Evolutionary conservation across 2,888 invertebrate species (phyloP), one percentile per base, ranked within the genome.

Genomic region (Netelia fuscicornis): DNA sequence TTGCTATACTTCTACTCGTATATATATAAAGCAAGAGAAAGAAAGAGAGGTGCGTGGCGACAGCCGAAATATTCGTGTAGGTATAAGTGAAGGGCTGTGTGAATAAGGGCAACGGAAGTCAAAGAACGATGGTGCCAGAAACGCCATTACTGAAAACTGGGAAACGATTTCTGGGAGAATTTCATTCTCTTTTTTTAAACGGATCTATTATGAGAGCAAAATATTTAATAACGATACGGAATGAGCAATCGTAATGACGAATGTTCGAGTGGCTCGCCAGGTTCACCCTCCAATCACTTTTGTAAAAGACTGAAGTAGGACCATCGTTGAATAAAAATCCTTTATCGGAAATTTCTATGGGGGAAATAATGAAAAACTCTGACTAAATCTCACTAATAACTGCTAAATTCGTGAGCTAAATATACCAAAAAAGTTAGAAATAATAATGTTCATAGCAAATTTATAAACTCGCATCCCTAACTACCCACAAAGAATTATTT

Each of bases 21-120:
- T 20, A 79, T 86, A 82, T 75, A 76, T 70, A 81, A 65, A 81
- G 84, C 83, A 81, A 86, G 86, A 88, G 87, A 87, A 86, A 87
- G 82, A 84, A 82, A 83, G 80, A 81, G 64, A 82, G 78, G 76
- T 44, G 78, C 74, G 65, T 44, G 30, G 13, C 64, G 30, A 58
- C 58, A 65, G 56, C 74, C 74, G 74, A 74, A 81, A 74, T 60
- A 68, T 85, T 86, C 74, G 23, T 60, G 44, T 62, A n/a, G n/a
- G n/a, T n/a, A 81, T 77, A 80, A 86, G 83, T 71, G 84, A 81
- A 86, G 87, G 74, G 58, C 65, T 42, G 64, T 11, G 37, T 44
- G 60, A 88, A 87, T 85, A 86, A 88, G 88, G 67, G 37, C 6
- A 72, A 86, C 80, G 60, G 42, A 71, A 52, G 1, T 71, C 64